Conservation (phyloP, 2,797 vertebrate species). For the Propithecus perrieri region DNA sequence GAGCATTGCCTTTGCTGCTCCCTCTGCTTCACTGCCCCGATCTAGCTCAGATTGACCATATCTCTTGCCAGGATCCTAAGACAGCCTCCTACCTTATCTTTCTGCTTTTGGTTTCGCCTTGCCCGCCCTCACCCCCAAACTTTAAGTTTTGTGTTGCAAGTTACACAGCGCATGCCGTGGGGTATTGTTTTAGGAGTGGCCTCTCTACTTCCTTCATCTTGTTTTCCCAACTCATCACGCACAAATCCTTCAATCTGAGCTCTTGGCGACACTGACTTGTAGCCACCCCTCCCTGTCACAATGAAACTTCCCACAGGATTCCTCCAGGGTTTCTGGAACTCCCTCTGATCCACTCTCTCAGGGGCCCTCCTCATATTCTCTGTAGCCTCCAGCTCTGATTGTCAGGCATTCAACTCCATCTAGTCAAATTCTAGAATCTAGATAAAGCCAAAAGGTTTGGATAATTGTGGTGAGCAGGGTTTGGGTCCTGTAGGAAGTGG, state of each 20-base stretch:
- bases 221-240: neutral
- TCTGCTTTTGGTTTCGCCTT: neutral
- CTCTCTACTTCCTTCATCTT: neutral
- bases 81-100: neutral
- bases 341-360: too few relatives aligned
- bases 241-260: neutral
- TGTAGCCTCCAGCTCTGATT: neutral
- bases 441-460: neutral
- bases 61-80: neutral
- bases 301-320: neutral
- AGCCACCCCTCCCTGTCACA: neutral
- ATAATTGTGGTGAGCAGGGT: neutral
- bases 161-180: neutral
- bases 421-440: neutral
- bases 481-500: neutral
- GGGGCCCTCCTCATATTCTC: neutral
- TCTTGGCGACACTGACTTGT: neutral
- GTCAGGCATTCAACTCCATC: neutral
- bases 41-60: neutral
- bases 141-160: neutral
- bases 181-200: neutral
- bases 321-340: neutral
- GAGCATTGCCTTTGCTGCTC: neutral
- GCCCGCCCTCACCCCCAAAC: neutral
- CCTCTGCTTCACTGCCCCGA: neutral